These are phyloP conservation scores for Percina caprodes DNA, from an alignment of 2,113 vertebrate species.

Conservation along the genomic window DNA sequence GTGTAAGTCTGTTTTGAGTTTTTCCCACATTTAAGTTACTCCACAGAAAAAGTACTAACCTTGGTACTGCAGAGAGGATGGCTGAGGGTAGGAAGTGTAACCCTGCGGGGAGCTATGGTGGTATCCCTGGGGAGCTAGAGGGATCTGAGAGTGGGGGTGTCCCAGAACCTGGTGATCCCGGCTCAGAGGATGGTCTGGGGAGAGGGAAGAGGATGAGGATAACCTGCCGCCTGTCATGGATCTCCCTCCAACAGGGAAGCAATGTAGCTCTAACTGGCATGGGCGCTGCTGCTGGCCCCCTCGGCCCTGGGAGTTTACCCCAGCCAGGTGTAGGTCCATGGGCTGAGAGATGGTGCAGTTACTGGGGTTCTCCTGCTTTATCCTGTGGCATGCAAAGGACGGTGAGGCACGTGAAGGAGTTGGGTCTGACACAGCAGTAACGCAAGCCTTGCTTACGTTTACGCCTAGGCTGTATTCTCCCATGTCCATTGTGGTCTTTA, in stretches of 20 bases:
- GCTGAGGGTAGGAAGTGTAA: slow-evolving; percentile 89
- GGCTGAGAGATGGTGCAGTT: slow-evolving; percentile 87
- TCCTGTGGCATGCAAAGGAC: slow-evolving; percentile 86
- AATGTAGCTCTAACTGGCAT: slow-evolving; percentile 80
- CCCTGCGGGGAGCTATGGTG: slow-evolving; percentile 82
- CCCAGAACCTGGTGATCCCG: slow-evolving; percentile 87
- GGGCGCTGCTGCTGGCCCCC: slow-evolving; percentile 85
- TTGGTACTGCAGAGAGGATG: slow-evolving; percentile 88
- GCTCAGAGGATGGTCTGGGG: slow-evolving; percentile 88
- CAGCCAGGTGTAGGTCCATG: slow-evolving; percentile 80
- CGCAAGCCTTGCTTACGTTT: slow-evolving; percentile 85
- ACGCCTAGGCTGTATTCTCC: slow-evolving; percentile 88
- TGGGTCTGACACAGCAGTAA: slow-evolving; percentile 77
- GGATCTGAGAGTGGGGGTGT: slow-evolving; percentile 84
- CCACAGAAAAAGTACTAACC: slow-evolving; percentile 83
- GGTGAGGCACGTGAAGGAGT: slow-evolving; percentile 59
- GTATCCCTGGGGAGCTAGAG: slow-evolving; percentile 87
- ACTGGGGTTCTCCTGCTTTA: slow-evolving; percentile 91
- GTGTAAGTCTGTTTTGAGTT: neutral
- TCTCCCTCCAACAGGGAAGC: slow-evolving; percentile 85
- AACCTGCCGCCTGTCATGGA: slow-evolving; percentile 84
- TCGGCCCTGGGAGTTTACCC: slow-evolving; percentile 79
- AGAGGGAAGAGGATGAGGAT: slow-evolving; percentile 88
- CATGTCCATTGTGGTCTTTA: slow-evolving; percentile 90
- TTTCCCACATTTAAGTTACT: neutral